These are phyloP conservation scores for Antechinus flavipes DNA, from an alignment of 2,113 vertebrate genomes.

Conservation along the genomic window DNA sequence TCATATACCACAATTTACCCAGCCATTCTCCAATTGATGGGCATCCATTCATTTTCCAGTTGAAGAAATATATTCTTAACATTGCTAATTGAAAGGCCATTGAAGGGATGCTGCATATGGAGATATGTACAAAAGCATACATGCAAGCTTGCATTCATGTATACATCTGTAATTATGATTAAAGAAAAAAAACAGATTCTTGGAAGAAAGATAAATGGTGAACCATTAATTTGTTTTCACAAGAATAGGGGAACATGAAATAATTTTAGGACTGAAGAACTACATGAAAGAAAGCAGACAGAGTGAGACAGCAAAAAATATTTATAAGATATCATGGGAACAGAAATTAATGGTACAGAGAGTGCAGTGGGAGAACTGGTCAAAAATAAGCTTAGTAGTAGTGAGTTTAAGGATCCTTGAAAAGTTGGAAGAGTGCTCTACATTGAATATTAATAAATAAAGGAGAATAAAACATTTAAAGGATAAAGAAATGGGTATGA, in stretches of 20 bases:
- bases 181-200: background rate
- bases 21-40: too few relatives aligned
- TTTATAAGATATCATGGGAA: background rate
- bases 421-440: background rate
- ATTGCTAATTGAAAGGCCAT: background rate
- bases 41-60: too few relatives aligned
- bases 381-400: background rate
- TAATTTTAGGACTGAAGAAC: background rate
- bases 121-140: background rate
- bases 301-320: background rate
- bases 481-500: too few relatives aligned
- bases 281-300: background rate
- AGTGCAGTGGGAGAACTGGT: background rate
- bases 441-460: background rate
- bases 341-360: background rate
- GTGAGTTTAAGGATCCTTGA: background rate
- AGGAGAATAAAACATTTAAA: background rate
- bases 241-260: background rate
- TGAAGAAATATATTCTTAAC: background rate
- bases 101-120: background rate
- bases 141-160: accelerated
- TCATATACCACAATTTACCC: too few relatives aligned
- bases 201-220: background rate
- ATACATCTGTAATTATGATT: background rate
- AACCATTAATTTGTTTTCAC: background rate